Percentiles rank a stretch among this genome's conserved stretches.
These are phyloP conservation scores for Brachionichthys hirsutus DNA, from an alignment of 2,113 vertebrate genomes.

Conservation along the genomic window DNA sequence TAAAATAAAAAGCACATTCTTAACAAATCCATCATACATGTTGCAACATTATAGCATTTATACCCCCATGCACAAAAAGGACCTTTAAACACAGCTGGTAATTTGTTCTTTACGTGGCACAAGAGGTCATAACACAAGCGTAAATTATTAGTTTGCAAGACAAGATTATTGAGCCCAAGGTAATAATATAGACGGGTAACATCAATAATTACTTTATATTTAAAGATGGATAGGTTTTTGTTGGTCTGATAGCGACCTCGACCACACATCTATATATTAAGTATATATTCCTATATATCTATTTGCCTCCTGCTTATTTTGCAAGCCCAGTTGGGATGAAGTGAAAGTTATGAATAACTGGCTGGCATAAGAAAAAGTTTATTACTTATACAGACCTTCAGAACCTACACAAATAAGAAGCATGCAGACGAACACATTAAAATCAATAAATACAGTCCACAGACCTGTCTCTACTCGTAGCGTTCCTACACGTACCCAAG, in stretches of 20 bases:
- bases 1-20: slow-evolving; percentile 69
- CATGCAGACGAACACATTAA: slow-evolving; percentile 65
- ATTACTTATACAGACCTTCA: slow-evolving; percentile 53
- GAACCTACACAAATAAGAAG: slow-evolving; percentile 47
- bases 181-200: slow-evolving; percentile 17
- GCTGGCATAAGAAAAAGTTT: no score
- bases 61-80: not conserved
- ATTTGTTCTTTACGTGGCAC: slow-evolving; percentile 57
- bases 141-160: slow-evolving; percentile 18
- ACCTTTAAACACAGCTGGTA: slow-evolving; percentile 4
- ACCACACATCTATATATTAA: slow-evolving; percentile 27
- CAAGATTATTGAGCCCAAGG: slow-evolving; percentile 24
- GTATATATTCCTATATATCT: slow-evolving; percentile 21
- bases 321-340: slow-evolving; percentile 5
- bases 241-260: slow-evolving; percentile 34
- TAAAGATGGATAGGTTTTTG: slow-evolving; percentile 17
- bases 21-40: slow-evolving; percentile 67
- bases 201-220: slow-evolving; percentile 29
- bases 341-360: slow-evolving; percentile 7
- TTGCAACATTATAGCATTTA: slow-evolving; percentile 74
- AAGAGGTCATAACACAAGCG: slow-evolving; percentile 24
- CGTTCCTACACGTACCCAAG: slow-evolving; percentile 49
- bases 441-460: slow-evolving; percentile 58
- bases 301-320: slow-evolving; percentile 11
- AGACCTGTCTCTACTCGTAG: slow-evolving; percentile 30